Evolutionary conservation across 2,888 invertebrate genomes (phyloP).

Genomic region (Lamellibrachia columna): DNA sequence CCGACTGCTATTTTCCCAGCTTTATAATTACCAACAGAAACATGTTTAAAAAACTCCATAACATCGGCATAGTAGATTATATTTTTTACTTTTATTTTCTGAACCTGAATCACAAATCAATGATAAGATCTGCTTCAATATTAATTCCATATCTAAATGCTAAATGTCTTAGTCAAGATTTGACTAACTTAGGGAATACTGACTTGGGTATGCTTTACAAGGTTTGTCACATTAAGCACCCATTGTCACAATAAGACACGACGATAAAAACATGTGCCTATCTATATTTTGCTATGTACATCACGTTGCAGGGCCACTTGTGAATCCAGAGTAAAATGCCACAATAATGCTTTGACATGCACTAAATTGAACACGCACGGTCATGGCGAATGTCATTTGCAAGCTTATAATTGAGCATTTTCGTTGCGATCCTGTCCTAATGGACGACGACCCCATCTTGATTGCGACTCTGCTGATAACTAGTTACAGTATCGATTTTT

Average conservation of each 20-base stretch:
- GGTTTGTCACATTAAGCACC: not conserved
- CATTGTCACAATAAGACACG: not conserved
- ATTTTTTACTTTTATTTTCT: not conserved
- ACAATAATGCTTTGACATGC: conserved; percentile 12
- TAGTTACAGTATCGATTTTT: not conserved
- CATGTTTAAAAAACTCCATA: not conserved
- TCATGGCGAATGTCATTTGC: not conserved
- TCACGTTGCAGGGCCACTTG: not conserved
- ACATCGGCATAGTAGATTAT: not conserved
- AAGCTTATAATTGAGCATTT: conserved; percentile 16
- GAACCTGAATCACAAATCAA: not conserved
- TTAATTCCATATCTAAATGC: conserved; percentile 9
- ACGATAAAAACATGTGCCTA: conserved; percentile 2
- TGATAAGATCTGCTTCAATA: not conserved
- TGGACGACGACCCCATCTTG: not conserved
- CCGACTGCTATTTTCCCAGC: not conserved
- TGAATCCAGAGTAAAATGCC: not conserved
- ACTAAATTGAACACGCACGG: not conserved
- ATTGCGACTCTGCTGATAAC: not conserved
- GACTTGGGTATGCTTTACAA: not conserved
- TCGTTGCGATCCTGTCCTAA: conserved; percentile 11
- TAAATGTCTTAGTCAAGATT: not conserved
- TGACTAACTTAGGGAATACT: not conserved
- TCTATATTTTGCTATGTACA: not conserved
- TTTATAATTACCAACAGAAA: not conserved